Evolutionary conservation across 1,140 invertebrate genomes (phyloP).

Genomic region (Sitophilus oryzae): DNA sequence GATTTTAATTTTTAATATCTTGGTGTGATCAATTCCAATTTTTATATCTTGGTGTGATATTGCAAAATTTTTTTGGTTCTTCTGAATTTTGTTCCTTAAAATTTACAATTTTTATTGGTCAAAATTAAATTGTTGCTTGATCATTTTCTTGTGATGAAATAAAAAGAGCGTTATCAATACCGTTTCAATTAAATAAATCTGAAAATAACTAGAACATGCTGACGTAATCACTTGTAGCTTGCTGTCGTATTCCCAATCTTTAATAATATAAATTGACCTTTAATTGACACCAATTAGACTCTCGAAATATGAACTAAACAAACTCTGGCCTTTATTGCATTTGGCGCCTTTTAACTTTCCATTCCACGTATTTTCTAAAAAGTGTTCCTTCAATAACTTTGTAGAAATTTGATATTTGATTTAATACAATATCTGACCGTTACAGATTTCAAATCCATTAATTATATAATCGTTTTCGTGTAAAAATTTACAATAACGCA

Average conservation of each 20-base stretch:
- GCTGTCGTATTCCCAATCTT: slow-evolving; percentile 24
- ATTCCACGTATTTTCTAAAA: not conserved
- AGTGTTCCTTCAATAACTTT: too few species aligned
- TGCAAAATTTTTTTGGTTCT: too few species aligned
- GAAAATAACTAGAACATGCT: slow-evolving; percentile 22
- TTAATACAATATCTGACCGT: not conserved
- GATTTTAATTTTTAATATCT: too few species aligned
- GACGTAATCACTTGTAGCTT: slow-evolving; percentile 17
- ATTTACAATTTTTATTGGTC: too few species aligned
- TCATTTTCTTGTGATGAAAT: not conserved
- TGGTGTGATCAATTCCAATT: too few species aligned
- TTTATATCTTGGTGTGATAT: too few species aligned
- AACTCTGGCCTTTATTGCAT: not conserved
- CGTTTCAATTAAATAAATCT: slow-evolving; percentile 17
- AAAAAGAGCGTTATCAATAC: not conserved
- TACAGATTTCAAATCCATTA: not conserved
- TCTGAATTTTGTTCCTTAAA: too few species aligned
- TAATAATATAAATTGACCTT: slow-evolving; percentile 24
- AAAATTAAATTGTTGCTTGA: not conserved
- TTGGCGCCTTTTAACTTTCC: not conserved
- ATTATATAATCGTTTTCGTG: not conserved
- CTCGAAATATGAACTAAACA: slow-evolving; percentile 15
- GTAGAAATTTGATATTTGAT: too few species aligned
- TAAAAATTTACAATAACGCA: not conserved
- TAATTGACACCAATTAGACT: slow-evolving; percentile 25